phyloP scores from a whole-genome alignment of 2,797 vertebrate species.

The Rousettus madagascariensis region DNA sequence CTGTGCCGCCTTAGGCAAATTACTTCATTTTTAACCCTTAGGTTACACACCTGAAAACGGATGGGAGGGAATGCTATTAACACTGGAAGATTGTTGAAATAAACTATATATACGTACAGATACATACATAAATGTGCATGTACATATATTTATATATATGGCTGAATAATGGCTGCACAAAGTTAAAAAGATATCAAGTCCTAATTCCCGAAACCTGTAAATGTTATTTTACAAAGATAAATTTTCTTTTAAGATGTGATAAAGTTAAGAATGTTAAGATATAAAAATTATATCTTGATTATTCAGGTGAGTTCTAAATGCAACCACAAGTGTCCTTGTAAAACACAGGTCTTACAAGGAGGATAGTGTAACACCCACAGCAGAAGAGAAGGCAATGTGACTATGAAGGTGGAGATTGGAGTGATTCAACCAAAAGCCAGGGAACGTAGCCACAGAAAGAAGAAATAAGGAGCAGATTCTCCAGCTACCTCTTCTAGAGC shows the following conservation, averaged over 20 bases:
- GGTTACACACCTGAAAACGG: neutral
- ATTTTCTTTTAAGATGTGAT: neutral
- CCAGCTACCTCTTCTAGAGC: rapidly evolving
- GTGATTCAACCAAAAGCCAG: neutral
- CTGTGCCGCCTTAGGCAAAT: neutral
- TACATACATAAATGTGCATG: neutral
- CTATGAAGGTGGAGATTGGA: neutral
- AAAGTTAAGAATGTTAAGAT: neutral
- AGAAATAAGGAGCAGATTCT: neutral
- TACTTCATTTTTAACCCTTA: neutral
- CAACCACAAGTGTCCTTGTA: neutral
- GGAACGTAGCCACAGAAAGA: neutral
- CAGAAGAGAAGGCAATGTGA: neutral
- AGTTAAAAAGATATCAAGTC: neutral
- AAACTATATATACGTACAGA: neutral
- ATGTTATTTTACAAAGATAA: neutral
- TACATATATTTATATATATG: neutral
- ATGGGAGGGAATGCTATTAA: neutral
- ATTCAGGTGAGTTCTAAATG: neutral
- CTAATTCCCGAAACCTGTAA: neutral
- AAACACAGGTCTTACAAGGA: neutral
- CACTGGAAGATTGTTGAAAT: neutral
- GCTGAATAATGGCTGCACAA: neutral
- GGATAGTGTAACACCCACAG: neutral
- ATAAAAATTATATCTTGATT: neutral